Conservation (phyloP, 2,888 invertebrate genomes). For the Opisthograptis luteolata region DNA sequence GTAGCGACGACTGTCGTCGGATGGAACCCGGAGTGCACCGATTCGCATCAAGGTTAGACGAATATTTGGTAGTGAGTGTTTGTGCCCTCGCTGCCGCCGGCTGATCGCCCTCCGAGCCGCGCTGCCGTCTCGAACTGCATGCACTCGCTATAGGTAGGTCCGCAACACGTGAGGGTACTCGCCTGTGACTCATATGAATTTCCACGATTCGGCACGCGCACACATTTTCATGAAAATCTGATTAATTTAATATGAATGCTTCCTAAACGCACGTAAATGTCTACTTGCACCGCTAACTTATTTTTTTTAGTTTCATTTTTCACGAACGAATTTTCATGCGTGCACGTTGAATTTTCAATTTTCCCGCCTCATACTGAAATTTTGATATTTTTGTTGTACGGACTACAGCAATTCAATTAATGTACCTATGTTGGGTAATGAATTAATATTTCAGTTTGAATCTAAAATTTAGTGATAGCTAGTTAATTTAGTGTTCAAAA, state of each 20-base stretch:
- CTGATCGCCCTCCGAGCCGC: slow-evolving; percentile 61
- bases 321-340: slow-evolving; percentile 3
- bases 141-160: slow-evolving; percentile 73
- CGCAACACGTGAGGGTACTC: slow-evolving; percentile 62
- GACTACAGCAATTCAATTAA: too few relatives aligned
- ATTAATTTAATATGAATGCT: slow-evolving; percentile 12
- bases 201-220: slow-evolving; percentile 45
- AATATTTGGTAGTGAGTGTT: slow-evolving; percentile 82
- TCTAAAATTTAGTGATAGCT: slow-evolving; percentile 3
- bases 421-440: background rate
- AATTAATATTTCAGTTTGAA: background rate
- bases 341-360: slow-evolving; percentile 3
- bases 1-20: slow-evolving; percentile 78
- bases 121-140: slow-evolving; percentile 67
- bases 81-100: slow-evolving; percentile 65
- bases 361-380: slow-evolving; percentile 9
- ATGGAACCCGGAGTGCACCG: slow-evolving; percentile 84
- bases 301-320: background rate
- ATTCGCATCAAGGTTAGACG: slow-evolving; percentile 84
- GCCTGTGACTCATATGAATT: slow-evolving; percentile 65
- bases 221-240: slow-evolving; percentile 30
- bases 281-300: background rate
- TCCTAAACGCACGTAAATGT: slow-evolving; percentile 1
- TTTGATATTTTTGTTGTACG: background rate
- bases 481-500: slow-evolving; percentile 24